phyloP scores from a whole-genome alignment of 2,888 invertebrate species.

The Adelphocoris suturalis region DNA sequence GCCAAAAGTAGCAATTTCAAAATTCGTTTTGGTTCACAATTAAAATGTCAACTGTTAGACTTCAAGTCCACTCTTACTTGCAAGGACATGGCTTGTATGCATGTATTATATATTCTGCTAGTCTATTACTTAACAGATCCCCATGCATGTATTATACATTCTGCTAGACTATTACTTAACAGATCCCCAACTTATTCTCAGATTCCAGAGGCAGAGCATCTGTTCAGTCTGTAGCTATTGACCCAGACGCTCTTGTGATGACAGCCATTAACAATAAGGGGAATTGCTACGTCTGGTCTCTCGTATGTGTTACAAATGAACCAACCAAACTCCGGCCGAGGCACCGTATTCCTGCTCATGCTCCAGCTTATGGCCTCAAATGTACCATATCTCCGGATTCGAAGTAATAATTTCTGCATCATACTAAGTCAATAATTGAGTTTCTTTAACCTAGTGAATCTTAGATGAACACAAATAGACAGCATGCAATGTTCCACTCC shows the following conservation, averaged over 20 bases:
- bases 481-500: too few species aligned
- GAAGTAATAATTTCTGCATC: constrained; percentile 79
- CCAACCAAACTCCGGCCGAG: constrained; percentile 86
- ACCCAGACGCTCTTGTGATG: constrained; percentile 91
- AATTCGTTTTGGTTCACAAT: too few species aligned
- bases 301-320: constrained; percentile 83
- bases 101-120: too few species aligned
- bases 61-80: too few species aligned
- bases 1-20: too few species aligned
- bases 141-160: too few species aligned
- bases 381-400: constrained; percentile 98
- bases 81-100: too few species aligned
- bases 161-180: too few species aligned
- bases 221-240: constrained; percentile 94
- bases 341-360: constrained; percentile 89
- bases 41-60: too few species aligned
- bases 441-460: too few species aligned
- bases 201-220: constrained; percentile 94
- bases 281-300: constrained; percentile 93
- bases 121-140: neutral
- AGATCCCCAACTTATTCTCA: constrained; percentile 77
- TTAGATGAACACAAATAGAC: too few species aligned
- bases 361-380: constrained; percentile 89
- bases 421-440: too few species aligned
- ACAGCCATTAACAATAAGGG: constrained; percentile 98